Evolutionary conservation across 2,113 vertebrate genomes (phyloP), one percentile per base, ranked within the genome.

Genomic region (Sus scrofa): DNA sequence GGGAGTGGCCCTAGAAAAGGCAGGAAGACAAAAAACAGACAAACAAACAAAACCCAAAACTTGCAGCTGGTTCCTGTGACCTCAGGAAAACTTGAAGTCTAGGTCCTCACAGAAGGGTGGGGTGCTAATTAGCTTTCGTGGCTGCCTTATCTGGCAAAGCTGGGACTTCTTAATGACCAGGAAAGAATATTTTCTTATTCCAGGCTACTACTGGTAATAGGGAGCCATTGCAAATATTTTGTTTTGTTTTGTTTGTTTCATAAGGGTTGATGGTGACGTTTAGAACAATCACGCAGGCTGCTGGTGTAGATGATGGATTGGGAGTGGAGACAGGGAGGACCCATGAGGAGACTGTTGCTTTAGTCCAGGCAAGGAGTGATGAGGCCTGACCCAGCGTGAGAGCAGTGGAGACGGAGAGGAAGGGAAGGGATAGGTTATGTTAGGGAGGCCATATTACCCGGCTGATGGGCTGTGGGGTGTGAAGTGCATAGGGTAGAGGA

Each of bases 161-260:
- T 85, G 24, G 52, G 54, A 52, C 52, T 89, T 85, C 22, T 67
- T 77, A 86, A 70, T 34, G 58, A 50, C 68, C 34, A 84, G 16
- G n/a, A 10, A 79, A 94, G 86, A 81, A 86, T 4, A 50, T 65
- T 94, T 94, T 73, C 71, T n/a, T 65, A 75, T 37, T 84, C 30
- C 16, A 50, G 39, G 83, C 67, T 86, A 37, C 56, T 81, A 37
- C 3, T 70, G 54, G 7, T 32, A 75, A 58, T 70, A 84, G n/a
- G 68, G 70, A 86, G 24, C 58, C 44, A 34, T 1, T 44, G 84
- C 44, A 91, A 50, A 19, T 6, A 19, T 88, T 68, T 83, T 52
- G 8, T 56, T 86, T 58, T 30, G 7, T 34, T 77, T 81, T 82
- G 37, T 78, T 90, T 75, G 37, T 82, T 86, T 85, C 56, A 67